Evolutionary conservation across 2,888 invertebrate species (phyloP).

Genomic region (Drosophila maculinotata): DNA sequence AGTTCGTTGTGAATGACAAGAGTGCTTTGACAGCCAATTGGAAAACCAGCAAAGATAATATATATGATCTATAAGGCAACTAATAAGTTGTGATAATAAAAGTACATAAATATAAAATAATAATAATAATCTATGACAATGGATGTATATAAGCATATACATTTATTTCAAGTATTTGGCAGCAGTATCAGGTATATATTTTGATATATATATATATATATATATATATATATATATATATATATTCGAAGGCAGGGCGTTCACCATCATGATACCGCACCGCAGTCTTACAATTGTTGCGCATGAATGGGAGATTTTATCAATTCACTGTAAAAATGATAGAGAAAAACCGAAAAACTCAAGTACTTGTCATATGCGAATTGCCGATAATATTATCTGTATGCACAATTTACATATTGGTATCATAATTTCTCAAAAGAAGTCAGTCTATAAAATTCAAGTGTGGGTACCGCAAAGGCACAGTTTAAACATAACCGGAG

Average conservation of each 20-base stretch:
- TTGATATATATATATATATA: background rate
- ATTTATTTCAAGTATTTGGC: no score
- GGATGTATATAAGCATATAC: background rate
- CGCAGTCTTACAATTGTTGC: conserved; percentile 12
- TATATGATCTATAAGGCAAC: background rate
- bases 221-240: background rate
- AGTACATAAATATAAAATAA: background rate
- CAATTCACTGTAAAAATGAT: conserved; percentile 39
- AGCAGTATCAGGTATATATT: no score
- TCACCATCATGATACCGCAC: conserved; percentile 23
- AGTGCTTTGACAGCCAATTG: background rate
- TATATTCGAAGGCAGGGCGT: conserved; percentile 5
- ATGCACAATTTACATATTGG: conserved; percentile 57
- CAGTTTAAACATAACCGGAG: conserved; percentile 47
- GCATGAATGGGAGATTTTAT: conserved; percentile 36
- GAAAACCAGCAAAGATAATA: background rate
- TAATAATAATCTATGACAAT: no score
- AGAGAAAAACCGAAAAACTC: conserved; percentile 14
- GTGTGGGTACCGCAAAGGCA: conserved; percentile 14
- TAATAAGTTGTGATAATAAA: no score
- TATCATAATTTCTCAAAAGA: conserved; percentile 35
- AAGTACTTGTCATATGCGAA: conserved; percentile 18
- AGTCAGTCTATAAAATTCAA: conserved; percentile 47
- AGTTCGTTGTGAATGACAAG: background rate
- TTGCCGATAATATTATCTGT: conserved; percentile 43